Percentiles rank a stretch among this genome's conserved stretches.
Evolutionary conservation across 2,888 invertebrate genomes (phyloP).

Genomic region (Sarcophaga subvicina): DNA sequence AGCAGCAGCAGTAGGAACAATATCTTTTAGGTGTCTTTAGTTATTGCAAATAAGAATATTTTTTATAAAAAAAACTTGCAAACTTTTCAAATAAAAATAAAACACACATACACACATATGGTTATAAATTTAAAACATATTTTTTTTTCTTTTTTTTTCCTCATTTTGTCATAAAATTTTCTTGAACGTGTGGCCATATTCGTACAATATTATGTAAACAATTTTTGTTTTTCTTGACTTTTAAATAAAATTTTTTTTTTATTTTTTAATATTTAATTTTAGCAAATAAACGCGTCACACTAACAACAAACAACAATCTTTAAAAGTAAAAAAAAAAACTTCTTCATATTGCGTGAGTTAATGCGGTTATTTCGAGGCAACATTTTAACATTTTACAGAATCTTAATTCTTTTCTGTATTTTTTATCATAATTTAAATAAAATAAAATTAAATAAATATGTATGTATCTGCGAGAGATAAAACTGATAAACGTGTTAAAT

Average conservation of each 20-base stretch:
- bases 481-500: conserved; percentile 34
- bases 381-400: conserved; percentile 23
- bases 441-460: neutral
- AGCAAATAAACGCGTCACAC: neutral
- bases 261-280: neutral
- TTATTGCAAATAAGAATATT: conserved; percentile 38
- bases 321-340: neutral
- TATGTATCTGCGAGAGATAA: conserved; percentile 2
- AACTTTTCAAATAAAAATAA: too few species aligned
- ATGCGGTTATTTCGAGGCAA: conserved; percentile 43
- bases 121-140: too few species aligned
- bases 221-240: conserved; percentile 3
- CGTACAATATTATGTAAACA: conserved; percentile 11
- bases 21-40: conserved; percentile 3
- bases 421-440: neutral
- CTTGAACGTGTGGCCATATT: neutral
- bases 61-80: neutral
- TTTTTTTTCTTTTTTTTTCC: too few species aligned
- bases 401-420: neutral
- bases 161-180: conserved; percentile 21
- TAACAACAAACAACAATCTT: conserved; percentile 23
- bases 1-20: neutral
- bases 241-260: neutral
- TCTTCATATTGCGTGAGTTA: conserved; percentile 48
- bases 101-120: too few species aligned